A percentile compares a stretch with the other conserved stretches of the same genome.
phyloP scores from a whole-genome alignment of 2,797 vertebrate genomes.

The Chromobotia macracanthus region DNA sequence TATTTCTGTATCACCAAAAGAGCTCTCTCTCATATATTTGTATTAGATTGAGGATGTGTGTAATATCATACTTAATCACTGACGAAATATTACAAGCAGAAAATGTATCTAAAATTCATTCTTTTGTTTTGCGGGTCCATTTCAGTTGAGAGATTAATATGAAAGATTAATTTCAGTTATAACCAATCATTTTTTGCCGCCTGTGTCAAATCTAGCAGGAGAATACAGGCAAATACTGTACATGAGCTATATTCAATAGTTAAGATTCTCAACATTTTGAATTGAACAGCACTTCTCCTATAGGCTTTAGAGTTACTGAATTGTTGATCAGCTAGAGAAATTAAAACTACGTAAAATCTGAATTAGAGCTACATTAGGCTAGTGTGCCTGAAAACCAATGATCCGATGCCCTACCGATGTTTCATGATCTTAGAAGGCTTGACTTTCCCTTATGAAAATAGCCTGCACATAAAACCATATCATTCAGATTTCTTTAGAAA shows the following conservation, averaged over 20 bases:
- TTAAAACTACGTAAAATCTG: not conserved
- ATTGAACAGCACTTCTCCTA: not conserved
- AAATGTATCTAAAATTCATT: not conserved
- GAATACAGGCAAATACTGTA: not conserved
- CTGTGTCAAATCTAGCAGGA: not conserved
- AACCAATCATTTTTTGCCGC: not conserved
- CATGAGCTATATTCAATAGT: not conserved
- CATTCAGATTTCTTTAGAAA: not conserved
- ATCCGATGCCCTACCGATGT: too few species aligned
- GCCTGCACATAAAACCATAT: too few species aligned
- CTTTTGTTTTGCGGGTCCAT: not conserved
- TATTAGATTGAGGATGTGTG: constrained; percentile 12
- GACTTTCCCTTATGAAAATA: too few species aligned
- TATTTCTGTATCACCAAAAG: constrained; percentile 5
- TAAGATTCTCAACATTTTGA: not conserved
- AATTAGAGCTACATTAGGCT: not conserved
- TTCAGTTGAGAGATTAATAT: too few species aligned
- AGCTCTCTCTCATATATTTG: not conserved
- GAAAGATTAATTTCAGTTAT: not conserved
- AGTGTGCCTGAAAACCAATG: not conserved
- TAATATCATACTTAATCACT: constrained; percentile 9
- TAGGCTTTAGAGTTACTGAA: not conserved
- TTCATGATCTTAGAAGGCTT: too few species aligned
- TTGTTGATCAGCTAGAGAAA: not conserved
- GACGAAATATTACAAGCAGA: constrained; percentile 4